Evolutionary conservation across 2,888 invertebrate genomes (phyloP).

Genomic region (Microplitis manilae): DNA sequence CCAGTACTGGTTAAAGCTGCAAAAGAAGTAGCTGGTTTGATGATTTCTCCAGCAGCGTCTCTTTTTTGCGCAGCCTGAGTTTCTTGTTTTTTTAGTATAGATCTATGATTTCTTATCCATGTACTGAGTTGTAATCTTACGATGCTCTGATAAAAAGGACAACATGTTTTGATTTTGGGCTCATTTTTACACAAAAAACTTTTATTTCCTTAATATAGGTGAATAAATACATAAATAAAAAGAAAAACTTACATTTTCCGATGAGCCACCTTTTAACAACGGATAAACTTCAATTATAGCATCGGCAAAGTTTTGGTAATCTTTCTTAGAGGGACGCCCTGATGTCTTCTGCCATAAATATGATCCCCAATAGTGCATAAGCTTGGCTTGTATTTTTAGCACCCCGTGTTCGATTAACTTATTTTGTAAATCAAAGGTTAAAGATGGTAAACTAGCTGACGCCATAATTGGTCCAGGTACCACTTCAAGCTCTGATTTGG

Average conservation of each 20-base stretch:
- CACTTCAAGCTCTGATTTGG: not conserved
- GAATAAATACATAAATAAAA: not conserved
- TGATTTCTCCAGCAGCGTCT: not conserved
- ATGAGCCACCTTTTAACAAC: not conserved
- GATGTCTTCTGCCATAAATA: conserved; percentile 1
- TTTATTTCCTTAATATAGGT: too few relatives aligned
- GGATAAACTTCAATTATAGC: not conserved
- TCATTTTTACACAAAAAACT: too few relatives aligned
- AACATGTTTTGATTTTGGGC: too few relatives aligned
- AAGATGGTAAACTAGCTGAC: conserved; percentile 5
- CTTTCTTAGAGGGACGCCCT: not conserved
- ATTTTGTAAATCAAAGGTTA: conserved; percentile 4
- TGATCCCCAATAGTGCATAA: conserved; percentile 11
- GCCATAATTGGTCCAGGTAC: conserved; percentile 3
- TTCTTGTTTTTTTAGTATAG: not conserved
- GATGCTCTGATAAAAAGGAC: not conserved
- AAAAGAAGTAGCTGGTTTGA: conserved; percentile 6
- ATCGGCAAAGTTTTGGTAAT: conserved; percentile 4
- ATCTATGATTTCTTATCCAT: not conserved
- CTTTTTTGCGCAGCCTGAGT: not conserved
- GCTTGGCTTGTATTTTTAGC: not conserved
- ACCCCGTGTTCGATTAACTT: not conserved
- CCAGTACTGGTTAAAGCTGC: not conserved
- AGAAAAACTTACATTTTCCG: not conserved
- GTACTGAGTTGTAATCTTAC: conserved; percentile 6